phyloP scores from a whole-genome alignment of 2,113 vertebrate species.

The Aleadryas rufinucha region DNA sequence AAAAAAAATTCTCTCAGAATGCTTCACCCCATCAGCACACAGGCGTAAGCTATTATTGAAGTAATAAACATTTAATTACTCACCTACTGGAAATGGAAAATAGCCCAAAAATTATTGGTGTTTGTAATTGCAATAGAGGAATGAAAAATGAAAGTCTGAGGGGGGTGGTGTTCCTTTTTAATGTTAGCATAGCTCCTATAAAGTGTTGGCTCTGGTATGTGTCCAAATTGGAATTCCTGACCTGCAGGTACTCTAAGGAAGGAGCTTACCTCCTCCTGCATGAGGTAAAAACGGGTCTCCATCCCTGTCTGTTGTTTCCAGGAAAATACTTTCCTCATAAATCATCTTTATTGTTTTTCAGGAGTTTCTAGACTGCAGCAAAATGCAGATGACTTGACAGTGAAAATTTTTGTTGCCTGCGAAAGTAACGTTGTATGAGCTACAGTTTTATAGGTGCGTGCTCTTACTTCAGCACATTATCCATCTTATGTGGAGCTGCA shows the following conservation, averaged over 20 bases:
- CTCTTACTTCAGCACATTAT: neutral
- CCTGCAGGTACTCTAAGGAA: neutral
- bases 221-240: neutral
- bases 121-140: neutral
- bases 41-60: neutral
- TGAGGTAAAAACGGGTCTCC: accelerated
- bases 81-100: neutral
- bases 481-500: neutral
- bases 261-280: neutral
- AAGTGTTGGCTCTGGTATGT: neutral
- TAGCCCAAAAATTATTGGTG: accelerated
- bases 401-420: neutral
- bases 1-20: accelerated
- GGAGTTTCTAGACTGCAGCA: neutral
- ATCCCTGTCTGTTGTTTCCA: neutral
- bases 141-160: neutral
- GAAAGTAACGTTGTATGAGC: neutral
- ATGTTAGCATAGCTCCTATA: accelerated
- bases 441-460: neutral
- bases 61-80: neutral
- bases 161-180: neutral
- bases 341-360: neutral
- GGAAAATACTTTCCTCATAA: neutral
- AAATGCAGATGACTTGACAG: neutral
- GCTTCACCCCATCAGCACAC: accelerated